These are phyloP conservation scores for Syngnathus floridae DNA, from an alignment of 2,113 vertebrate species.

Conservation along the genomic window DNA sequence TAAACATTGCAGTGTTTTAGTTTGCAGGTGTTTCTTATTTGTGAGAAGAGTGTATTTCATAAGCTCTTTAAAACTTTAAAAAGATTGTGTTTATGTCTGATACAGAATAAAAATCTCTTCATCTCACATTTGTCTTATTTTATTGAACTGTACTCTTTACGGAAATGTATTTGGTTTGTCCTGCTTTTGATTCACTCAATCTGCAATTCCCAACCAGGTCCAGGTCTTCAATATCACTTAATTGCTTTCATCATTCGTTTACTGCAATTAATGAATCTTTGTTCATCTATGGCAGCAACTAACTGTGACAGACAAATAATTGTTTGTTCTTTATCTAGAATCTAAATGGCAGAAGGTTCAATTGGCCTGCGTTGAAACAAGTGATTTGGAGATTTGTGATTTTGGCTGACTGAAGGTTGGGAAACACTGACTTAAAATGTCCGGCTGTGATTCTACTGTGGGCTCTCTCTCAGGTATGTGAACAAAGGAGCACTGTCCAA, in stretches of 20 bases:
- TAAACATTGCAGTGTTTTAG: slow-evolving; percentile 55
- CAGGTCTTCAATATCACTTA: no score
- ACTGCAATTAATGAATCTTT: no score
- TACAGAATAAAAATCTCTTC: slow-evolving; percentile 68
- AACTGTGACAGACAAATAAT: no score
- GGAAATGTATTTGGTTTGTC: not conserved
- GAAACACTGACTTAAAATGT: not conserved
- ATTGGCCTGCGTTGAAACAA: no score
- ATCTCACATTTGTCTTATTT: slow-evolving; percentile 50
- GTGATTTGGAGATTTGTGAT: no score
- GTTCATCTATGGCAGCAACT: no score
- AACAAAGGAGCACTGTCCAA: no score
- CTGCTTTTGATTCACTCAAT: not conserved
- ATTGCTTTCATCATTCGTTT: no score
- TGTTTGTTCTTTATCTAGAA: no score
- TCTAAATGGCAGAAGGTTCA: no score
- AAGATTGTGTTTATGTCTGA: slow-evolving; percentile 74
- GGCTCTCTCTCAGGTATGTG: not conserved
- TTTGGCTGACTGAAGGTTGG: not conserved
- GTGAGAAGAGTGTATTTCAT: slow-evolving; percentile 69
- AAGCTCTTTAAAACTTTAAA: slow-evolving; percentile 65
- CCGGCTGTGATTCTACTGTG: no score
- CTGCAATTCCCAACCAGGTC: not conserved
- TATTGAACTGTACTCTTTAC: not conserved
- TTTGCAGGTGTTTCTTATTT: slow-evolving; percentile 57